Conservation (phyloP, 2,888 invertebrate genomes). For the Lypha dubia region DNA sequence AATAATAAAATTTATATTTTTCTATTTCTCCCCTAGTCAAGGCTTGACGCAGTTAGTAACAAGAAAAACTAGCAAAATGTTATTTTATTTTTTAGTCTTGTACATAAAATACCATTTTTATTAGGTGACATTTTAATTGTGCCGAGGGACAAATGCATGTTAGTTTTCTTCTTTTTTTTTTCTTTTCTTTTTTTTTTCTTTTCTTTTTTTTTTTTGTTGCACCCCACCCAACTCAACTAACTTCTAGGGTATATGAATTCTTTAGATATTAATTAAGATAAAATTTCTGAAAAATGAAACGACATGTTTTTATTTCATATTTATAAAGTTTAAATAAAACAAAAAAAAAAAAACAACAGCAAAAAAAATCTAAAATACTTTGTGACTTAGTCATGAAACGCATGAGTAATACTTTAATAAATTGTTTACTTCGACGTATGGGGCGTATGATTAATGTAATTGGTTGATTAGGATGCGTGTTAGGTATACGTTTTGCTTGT, state of each 20-base stretch:
- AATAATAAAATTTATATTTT: conserved; percentile 34
- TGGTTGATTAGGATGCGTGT: neutral
- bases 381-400: conserved; percentile 30
- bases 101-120: conserved; percentile 49
- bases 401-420: conserved; percentile 48
- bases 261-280: conserved; percentile 62
- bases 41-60: conserved; percentile 50
- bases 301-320: conserved; percentile 18
- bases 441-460: conserved; percentile 37
- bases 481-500: neutral
- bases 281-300: conserved; percentile 25
- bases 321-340: conserved; percentile 10
- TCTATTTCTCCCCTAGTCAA: conserved; percentile 24
- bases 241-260: conserved; percentile 38
- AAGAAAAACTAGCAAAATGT: conserved; percentile 4
- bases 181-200: neutral
- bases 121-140: conserved; percentile 67
- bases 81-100: too few species aligned
- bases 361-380: neutral
- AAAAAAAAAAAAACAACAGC: too few species aligned
- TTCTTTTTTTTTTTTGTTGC: neutral
- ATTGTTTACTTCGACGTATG: neutral
- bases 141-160: conserved; percentile 33
- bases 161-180: neutral
- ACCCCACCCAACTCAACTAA: too few species aligned